Conservation (phyloP, 2,888 invertebrate genomes). For the Ischnura elegans region DNA sequence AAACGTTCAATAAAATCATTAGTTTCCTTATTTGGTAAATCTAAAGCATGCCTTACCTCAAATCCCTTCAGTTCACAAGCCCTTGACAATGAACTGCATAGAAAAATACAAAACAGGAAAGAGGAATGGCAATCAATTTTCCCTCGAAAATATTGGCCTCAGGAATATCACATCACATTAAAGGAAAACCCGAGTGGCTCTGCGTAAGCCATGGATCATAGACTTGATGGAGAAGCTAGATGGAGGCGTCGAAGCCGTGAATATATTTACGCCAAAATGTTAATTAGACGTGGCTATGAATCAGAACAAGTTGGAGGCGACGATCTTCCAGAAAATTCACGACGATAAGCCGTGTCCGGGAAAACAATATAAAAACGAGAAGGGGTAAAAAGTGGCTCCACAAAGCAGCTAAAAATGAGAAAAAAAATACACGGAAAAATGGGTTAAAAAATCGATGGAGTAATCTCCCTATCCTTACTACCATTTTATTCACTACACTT, state of each 20-base stretch:
- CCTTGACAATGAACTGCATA: too few relatives aligned
- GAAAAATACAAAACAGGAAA: too few relatives aligned
- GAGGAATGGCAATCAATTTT: too few relatives aligned
- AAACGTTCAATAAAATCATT: too few relatives aligned
- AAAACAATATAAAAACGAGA: neutral
- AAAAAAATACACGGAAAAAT: neutral
- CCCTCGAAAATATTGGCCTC: too few relatives aligned
- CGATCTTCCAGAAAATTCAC: neutral
- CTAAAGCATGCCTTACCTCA: too few relatives aligned
- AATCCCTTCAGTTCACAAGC: too few relatives aligned
- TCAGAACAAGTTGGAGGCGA: neutral
- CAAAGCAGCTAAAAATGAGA: neutral
- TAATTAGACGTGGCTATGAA: neutral
- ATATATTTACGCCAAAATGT: neutral
- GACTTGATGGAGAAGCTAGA: neutral
- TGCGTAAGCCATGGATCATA: too few relatives aligned
- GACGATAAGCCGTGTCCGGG: neutral
- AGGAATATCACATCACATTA: too few relatives aligned
- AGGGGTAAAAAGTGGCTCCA: too few relatives aligned
- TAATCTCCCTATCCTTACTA: neutral
- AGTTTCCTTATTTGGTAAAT: too few relatives aligned
- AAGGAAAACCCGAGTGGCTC: too few relatives aligned
- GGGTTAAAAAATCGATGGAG: slow-evolving; percentile 25
- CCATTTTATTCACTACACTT: neutral
- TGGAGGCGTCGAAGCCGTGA: neutral